Evolutionary conservation across 2,113 vertebrate species (phyloP).

Genomic region (Microtus pennsylvanicus): DNA sequence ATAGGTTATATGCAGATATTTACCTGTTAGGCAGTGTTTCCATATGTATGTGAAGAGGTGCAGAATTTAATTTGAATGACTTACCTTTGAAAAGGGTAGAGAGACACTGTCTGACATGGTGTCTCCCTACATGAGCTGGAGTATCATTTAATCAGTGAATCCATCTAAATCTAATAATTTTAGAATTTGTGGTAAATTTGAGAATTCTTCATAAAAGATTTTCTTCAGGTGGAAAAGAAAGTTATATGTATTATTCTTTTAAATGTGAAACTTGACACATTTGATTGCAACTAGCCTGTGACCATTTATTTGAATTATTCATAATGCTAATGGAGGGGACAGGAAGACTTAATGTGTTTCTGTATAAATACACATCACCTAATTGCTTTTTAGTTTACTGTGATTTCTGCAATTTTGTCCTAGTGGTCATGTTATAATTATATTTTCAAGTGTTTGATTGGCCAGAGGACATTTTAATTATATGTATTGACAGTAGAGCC

Average conservation of each 20-base stretch:
- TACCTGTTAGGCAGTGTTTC: background rate
- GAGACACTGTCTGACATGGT: background rate
- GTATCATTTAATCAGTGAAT: background rate
- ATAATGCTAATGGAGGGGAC: background rate
- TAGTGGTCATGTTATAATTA: constrained; percentile 17
- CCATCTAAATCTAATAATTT: background rate
- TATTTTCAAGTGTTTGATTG: constrained; percentile 12
- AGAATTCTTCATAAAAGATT: constrained; percentile 14
- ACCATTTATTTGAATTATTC: background rate
- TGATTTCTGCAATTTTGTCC: constrained; percentile 24
- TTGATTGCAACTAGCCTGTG: background rate
- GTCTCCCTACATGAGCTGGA: background rate
- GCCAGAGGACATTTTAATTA: background rate
- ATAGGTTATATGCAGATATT: background rate
- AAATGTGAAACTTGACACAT: constrained; percentile 34
- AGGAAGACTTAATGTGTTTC: constrained; percentile 32
- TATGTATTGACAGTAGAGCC: background rate
- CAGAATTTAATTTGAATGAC: background rate
- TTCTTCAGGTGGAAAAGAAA: constrained; percentile 29
- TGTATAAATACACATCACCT: background rate
- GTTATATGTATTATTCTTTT: constrained; percentile 2
- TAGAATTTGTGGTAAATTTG: background rate
- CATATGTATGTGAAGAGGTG: background rate
- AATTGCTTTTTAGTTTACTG: constrained; percentile 40
- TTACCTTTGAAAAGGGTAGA: background rate